Base-by-base conservation (phyloP, 2,797 vertebrate genomes). In the Falco berigora region DNA sequence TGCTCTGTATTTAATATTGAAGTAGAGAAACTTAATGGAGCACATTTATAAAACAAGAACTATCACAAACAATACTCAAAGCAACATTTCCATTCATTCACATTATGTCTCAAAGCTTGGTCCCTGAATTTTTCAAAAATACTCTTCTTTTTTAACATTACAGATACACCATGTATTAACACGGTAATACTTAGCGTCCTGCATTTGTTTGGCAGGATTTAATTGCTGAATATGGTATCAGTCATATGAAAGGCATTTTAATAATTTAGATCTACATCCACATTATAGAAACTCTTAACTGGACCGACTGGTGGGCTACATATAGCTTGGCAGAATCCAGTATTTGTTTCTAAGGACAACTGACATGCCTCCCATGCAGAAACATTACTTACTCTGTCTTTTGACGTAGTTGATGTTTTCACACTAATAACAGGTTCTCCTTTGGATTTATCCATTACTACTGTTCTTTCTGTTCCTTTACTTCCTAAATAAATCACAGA, bases 401-500 rank as follows among this genome's bases (percentile, higher is more conserved):
- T 99, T 97, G 99, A 99, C 90, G 99, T 98, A 80, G 98, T 99
- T 92, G 99, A 99, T 23, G 99, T 99, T 97, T 99, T 99, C 56
- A 99, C 98, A 24, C 99, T 99, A 94, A 99, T 99, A 73, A 99
- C 99, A 17, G 99, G 99, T 69, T 99, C 99, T 56, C 99, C 99
- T 97, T 99, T 99, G 36, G 99, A 99, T 97, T 99, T 99, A 96
- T 99, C 99, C 99, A 99, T 99, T 8, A 99, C 98, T 9, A 99
- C 99, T 4, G 98, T 99, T 94, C 99, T 98, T 96, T 99, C 99
- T 28, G 98, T 98, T 90, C 97, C 98, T 47, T 98, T 99, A 97
- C 97, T 97, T 88, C 97, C 98, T 98, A 86, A 32, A 92, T 25
- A 38, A 64, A 93, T 32, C 36, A 88, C 40, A 92, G 12, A 10